Evolutionary conservation across 2,888 invertebrate species (phyloP).

Genomic region (Aleiodes alternator): DNA sequence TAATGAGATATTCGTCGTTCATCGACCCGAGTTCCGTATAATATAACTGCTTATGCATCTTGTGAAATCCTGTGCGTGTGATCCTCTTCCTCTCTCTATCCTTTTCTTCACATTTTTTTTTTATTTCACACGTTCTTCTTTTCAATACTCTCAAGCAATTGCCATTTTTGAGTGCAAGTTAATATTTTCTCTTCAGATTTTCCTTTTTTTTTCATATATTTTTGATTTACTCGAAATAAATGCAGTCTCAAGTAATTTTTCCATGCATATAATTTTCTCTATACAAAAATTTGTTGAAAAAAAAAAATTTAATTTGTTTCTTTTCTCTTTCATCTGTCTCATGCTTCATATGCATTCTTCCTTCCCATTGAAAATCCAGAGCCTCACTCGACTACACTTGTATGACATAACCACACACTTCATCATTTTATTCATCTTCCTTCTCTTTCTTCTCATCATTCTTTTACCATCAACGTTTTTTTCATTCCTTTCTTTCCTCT

Average conservation of each 20-base stretch:
- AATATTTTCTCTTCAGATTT: no score
- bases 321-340: no score
- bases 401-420: background rate
- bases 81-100: constrained; percentile 41
- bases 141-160: no score
- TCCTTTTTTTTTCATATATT: no score
- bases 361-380: no score
- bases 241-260: no score
- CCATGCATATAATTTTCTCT: constrained; percentile 2
- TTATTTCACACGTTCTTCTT: constrained; percentile 5
- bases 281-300: background rate
- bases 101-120: background rate
- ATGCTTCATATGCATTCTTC: no score
- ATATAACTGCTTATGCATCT: constrained; percentile 30
- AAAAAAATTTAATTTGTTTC: no score
- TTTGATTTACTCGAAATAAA: no score
- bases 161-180: no score
- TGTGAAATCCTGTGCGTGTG: constrained; percentile 40
- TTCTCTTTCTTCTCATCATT: constrained; percentile 16
- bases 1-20: no score
- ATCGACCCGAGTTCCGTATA: constrained; percentile 27
- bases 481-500: constrained; percentile 5
- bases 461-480: background rate
- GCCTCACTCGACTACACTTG: no score
- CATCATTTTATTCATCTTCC: constrained; percentile 18